phyloP scores from a whole-genome alignment of 1,140 invertebrate species.

The Fopius arisanus region DNA sequence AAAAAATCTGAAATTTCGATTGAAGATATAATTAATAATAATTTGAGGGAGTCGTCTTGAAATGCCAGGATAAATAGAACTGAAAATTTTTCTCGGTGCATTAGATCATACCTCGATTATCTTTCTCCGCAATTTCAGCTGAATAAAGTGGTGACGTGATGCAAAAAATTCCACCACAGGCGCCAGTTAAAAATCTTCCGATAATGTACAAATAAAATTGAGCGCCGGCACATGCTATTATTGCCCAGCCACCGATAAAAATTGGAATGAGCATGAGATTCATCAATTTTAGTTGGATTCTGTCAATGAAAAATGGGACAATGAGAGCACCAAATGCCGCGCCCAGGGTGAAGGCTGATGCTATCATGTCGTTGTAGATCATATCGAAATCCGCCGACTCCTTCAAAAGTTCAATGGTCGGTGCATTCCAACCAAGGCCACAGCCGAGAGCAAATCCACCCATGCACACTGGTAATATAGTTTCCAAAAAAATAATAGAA shows the following conservation, averaged over 20 bases:
- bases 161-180: constrained; percentile 65
- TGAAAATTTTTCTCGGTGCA: neutral
- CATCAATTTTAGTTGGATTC: constrained; percentile 64
- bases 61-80: neutral
- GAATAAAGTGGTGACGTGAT: constrained; percentile 66
- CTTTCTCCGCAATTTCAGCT: constrained; percentile 65
- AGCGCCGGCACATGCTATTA: constrained; percentile 53
- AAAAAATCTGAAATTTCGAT: no score
- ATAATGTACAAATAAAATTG: constrained; percentile 45
- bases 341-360: constrained; percentile 61
- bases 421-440: constrained; percentile 62
- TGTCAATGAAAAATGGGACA: constrained; percentile 63
- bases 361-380: constrained; percentile 60
- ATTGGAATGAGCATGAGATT: constrained; percentile 59
- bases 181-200: constrained; percentile 64
- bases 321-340: constrained; percentile 61
- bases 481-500: no score
- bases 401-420: constrained; percentile 55
- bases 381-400: constrained; percentile 36
- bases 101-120: constrained; percentile 59
- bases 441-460: constrained; percentile 51
- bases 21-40: no score
- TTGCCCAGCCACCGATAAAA: constrained; percentile 63
- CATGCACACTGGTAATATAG: constrained; percentile 42
- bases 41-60: no score